These are phyloP conservation scores for Dicerorhinus sumatrensis DNA, from an alignment of 2,113 vertebrate species.

Conservation along the genomic window DNA sequence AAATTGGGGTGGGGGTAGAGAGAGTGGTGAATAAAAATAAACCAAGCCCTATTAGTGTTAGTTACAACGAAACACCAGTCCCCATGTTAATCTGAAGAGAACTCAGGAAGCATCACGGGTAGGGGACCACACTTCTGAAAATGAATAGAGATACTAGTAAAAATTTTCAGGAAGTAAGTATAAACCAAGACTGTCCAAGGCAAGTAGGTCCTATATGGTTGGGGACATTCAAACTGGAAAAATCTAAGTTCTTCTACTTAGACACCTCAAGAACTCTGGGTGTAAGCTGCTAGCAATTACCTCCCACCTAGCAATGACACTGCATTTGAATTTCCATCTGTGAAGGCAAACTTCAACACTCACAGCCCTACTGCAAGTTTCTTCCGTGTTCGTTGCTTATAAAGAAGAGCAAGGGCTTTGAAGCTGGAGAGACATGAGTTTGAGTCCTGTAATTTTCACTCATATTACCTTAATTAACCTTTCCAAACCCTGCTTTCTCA, in stretches of 20 bases:
- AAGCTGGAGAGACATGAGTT: neutral
- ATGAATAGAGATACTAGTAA: neutral
- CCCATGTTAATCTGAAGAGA: neutral
- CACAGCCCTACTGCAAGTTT: neutral
- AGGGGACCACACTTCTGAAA: neutral
- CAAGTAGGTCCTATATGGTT: neutral
- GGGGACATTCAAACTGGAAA: neutral
- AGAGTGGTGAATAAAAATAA: neutral
- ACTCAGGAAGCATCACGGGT: neutral
- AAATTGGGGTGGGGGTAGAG: neutral
- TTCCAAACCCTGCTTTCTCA: neutral
- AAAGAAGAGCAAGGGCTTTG: neutral
- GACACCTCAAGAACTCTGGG: neutral
- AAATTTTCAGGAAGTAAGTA: neutral
- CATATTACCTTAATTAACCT: neutral
- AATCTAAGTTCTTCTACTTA: neutral
- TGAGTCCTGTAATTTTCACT: neutral
- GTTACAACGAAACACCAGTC: neutral
- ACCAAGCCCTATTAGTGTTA: neutral
- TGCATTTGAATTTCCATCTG: neutral
- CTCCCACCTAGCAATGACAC: neutral
- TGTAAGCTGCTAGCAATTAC: neutral
- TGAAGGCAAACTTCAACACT: neutral
- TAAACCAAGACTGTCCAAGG: neutral
- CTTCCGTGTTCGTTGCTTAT: neutral